Base-by-base conservation (phyloP, 2,113 vertebrate species). In the Varanus salvator region DNA sequence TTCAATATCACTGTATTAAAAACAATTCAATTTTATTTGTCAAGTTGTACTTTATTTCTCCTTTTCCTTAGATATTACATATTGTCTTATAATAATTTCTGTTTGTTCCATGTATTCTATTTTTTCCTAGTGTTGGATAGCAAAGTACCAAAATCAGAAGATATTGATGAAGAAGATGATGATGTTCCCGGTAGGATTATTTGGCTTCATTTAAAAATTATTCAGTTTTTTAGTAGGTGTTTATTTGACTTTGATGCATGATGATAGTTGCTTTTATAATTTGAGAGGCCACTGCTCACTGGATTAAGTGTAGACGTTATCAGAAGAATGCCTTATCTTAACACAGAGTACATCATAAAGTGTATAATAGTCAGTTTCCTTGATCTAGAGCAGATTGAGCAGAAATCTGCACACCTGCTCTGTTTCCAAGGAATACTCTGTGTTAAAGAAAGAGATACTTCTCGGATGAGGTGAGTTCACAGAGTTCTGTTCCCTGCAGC, bases 121-220 rank as follows among this genome's bases (percentile, higher is more conserved):
- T 38, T 87, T 92, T 93, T 96, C 94, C 0, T 64, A 98, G 98
- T 98, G 93, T 97, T 98, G 97, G 99, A 99, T 93, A 99, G 97
- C 97, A 99, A 99, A 98, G 97, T 98, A 94, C 98, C 98, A 89
- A 99, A 99, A 96, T 98, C 98, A 92, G 99, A 99, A 97, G 98
- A 99, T 96, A 98, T 99, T 89, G 99, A 99, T 94, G 99, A 99
- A 95, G 99, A 99, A 94, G 99, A 99, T 93, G 99, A 99, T 86
- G 99, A 99, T 89, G 99, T 99, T 96, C 99, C 99, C 97, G 99
- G 99, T 99, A 97, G 85, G 94, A 82, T 81, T 89, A 66, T 90
- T 52, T 76, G 74, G n/a, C 9, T 3, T 78, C 29, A 1, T 87
- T 91, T 81, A 8, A 12, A 44, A 88, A 68, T 38, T 84, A 57